These are phyloP conservation scores for Phacellophora camtschatica DNA, from an alignment of 30 jellyfish, hydroid and myxozoan species.

Conservation along the genomic window DNA sequence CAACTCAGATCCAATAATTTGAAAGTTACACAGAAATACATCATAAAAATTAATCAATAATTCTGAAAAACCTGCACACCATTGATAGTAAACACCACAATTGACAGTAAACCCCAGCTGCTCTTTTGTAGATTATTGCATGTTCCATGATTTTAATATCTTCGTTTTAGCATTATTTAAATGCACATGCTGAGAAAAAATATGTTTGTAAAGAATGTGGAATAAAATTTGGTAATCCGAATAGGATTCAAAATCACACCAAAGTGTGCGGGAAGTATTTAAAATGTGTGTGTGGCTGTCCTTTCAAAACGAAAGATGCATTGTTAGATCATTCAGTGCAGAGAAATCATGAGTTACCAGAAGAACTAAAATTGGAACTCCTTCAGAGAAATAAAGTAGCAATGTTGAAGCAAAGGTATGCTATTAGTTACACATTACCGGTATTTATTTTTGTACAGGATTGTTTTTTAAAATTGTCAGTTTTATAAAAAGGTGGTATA, in stretches of 20 bases:
- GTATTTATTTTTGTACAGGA: too few relatives aligned
- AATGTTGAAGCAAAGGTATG: conserved; percentile 5
- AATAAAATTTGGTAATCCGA: conserved; percentile 58
- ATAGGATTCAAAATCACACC: conserved; percentile 9
- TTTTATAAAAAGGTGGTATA: too few relatives aligned
- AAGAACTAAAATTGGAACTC: not conserved
- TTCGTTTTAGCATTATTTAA: conserved; percentile 39
- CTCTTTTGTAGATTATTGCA: not conserved
- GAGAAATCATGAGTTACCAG: conserved; percentile 50
- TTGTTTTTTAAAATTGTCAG: too few relatives aligned
- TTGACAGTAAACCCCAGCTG: not conserved
- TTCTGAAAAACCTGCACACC: too few relatives aligned
- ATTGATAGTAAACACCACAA: not conserved
- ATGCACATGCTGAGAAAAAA: conserved; percentile 55
- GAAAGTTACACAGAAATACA: too few relatives aligned
- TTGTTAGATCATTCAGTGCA: conserved; percentile 27
- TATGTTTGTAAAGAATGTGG: conserved; percentile 47
- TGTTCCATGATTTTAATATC: not conserved
- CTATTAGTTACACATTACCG: too few relatives aligned
- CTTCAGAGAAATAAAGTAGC: not conserved
- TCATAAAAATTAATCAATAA: too few relatives aligned
- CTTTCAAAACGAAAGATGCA: conserved; percentile 22
- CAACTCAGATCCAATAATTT: too few relatives aligned
- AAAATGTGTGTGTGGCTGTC: conserved; percentile 50
- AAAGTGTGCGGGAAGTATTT: conserved; percentile 2